Conservation (phyloP, 2,113 vertebrate species). For the Platysternon megacephalum region DNA sequence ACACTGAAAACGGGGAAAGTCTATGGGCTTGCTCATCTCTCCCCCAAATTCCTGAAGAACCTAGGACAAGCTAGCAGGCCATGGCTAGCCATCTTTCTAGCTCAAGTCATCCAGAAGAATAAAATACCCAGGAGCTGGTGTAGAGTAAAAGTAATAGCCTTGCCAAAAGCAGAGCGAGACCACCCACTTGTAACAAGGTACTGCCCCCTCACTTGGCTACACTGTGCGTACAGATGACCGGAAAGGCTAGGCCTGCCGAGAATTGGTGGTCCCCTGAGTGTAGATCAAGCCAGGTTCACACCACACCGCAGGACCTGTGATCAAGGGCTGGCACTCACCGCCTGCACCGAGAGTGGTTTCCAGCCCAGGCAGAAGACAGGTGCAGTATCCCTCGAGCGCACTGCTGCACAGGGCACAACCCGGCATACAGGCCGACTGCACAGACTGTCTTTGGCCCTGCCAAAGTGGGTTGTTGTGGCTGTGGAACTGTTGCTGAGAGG, state of each 20-base stretch:
- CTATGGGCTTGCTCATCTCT: not conserved
- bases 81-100: not conserved
- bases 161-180: not conserved
- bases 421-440: too few relatives aligned
- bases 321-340: too few relatives aligned
- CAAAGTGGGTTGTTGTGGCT: too few relatives aligned
- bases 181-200: not conserved
- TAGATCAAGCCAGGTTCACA: not conserved
- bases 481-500: not conserved
- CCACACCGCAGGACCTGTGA: not conserved
- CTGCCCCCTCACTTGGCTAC: not conserved
- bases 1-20: not conserved
- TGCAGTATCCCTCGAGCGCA: too few relatives aligned
- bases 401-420: too few relatives aligned
- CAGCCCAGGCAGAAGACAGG: not conserved
- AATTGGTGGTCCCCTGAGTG: not conserved
- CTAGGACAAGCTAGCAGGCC: not conserved
- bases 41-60: not conserved
- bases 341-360: not conserved
- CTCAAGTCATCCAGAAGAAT: not conserved
- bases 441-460: not conserved
- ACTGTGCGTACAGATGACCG: not conserved
- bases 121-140: not conserved
- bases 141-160: not conserved
- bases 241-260: not conserved